These are phyloP conservation scores for Eumacrocentrus americanus DNA, from an alignment of 2,888 invertebrate genomes.

Conservation along the genomic window DNA sequence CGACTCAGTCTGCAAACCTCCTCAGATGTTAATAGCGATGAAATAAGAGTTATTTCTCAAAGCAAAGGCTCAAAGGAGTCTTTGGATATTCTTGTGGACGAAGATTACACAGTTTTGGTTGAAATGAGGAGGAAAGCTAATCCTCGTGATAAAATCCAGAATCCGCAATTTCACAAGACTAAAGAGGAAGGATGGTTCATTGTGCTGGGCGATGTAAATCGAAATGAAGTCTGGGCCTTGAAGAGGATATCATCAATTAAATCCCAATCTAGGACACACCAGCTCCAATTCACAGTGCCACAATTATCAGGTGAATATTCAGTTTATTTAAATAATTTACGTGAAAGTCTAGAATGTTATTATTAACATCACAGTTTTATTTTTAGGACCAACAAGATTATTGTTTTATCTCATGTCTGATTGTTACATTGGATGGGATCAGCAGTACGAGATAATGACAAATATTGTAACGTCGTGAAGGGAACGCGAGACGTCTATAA, in stretches of 20 bases:
- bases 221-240: constrained; percentile 78
- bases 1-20: constrained; percentile 46
- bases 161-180: constrained; percentile 87
- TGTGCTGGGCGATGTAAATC: constrained; percentile 76
- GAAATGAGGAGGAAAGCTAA: constrained; percentile 65
- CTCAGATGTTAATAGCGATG: constrained; percentile 20
- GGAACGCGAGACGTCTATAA: background rate
- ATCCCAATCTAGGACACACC: constrained; percentile 63
- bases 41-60: constrained; percentile 36
- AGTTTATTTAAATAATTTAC: constrained; percentile 6
- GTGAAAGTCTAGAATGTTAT: too few relatives aligned
- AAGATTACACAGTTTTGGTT: constrained; percentile 75
- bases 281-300: constrained; percentile 71
- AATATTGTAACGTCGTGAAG: background rate
- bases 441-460: constrained; percentile 72
- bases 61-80: constrained; percentile 28
- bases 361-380: constrained; percentile 38
- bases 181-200: constrained; percentile 98
- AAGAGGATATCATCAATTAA: constrained; percentile 72
- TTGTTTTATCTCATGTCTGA: constrained; percentile 89
- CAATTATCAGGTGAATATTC: constrained; percentile 59
- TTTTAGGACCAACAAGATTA: constrained; percentile 75
- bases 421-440: constrained; percentile 91
- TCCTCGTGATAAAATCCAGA: constrained; percentile 69
- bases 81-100: constrained; percentile 44